phyloP scores from a whole-genome alignment of 2,797 vertebrate genomes.

The Enteromius viviparus region DNA sequence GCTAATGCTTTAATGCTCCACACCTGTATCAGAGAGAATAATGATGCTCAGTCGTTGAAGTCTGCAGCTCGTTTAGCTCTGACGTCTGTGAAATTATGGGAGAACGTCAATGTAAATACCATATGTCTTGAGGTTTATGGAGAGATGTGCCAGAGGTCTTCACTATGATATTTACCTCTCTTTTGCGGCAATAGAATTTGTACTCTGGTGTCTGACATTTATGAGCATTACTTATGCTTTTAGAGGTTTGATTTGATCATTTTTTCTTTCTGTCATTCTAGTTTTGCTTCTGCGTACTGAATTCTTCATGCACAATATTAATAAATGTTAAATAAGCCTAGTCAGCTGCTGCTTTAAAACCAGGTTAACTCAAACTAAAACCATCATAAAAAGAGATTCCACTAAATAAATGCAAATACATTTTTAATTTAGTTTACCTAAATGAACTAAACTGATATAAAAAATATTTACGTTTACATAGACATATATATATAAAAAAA shows the following conservation, averaged over 20 bases:
- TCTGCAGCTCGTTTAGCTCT: not conserved
- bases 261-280: not conserved
- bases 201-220: not conserved
- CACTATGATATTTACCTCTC: not conserved
- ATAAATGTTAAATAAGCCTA: not conserved
- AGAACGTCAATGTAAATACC: conserved; percentile 12
- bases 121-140: conserved; percentile 1
- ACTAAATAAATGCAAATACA: not conserved
- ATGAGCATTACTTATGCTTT: not conserved
- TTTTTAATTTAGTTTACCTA: not conserved
- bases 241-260: not conserved
- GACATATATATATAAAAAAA: not conserved
- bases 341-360: not conserved
- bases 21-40: not conserved
- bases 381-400: not conserved
- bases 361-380: not conserved
- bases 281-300: not conserved
- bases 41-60: not conserved
- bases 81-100: conserved; percentile 6
- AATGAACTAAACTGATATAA: not conserved
- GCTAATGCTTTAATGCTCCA: not conserved
- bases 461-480: not conserved
- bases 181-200: not conserved
- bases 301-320: not conserved
- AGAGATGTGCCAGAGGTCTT: not conserved